phyloP scores from a whole-genome alignment of 2,797 vertebrate genomes.

The Sebastes aleutianus region DNA sequence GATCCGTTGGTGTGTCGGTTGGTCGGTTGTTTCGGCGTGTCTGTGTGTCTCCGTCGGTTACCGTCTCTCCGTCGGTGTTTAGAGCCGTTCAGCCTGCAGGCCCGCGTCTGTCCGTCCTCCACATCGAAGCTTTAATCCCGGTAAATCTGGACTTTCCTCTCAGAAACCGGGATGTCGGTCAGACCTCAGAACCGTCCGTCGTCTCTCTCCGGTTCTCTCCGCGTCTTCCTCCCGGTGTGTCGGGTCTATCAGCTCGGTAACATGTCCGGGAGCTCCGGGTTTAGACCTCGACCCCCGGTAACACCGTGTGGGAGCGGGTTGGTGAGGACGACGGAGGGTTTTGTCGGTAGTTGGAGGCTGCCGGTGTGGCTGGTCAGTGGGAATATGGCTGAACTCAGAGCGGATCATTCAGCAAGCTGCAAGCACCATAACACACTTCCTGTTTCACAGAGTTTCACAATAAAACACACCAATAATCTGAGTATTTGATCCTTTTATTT shows the following conservation, averaged over 20 bases:
- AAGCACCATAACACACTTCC: neutral
- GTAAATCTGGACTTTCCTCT: conserved; percentile 76
- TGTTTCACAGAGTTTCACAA: conserved; percentile 9
- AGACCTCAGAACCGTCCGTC: conserved; percentile 42
- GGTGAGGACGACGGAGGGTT: neutral
- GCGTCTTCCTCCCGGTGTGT: conserved; percentile 58
- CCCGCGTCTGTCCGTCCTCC: conserved; percentile 40
- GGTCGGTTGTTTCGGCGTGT: neutral
- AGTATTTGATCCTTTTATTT: too few relatives aligned
- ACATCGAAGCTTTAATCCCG: conserved; percentile 74
- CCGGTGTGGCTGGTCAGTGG: conserved; percentile 65
- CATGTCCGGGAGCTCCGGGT: conserved; percentile 10
- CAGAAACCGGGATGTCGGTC: conserved; percentile 58
- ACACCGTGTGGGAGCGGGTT: neutral
- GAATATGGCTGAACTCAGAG: conserved; percentile 81
- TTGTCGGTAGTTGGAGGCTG: conserved; percentile 22
- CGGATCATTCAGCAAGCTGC: conserved; percentile 18
- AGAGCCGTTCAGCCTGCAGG: conserved; percentile 45
- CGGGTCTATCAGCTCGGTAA: conserved; percentile 20
- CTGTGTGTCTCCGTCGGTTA: neutral
- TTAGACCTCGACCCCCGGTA: neutral
- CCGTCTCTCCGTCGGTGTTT: conserved; percentile 26
- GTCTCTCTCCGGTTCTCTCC: conserved; percentile 65
- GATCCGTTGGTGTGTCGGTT: neutral
- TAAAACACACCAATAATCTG: conserved; percentile 16